phyloP scores from a whole-genome alignment of 2,113 vertebrate genomes.

The Elachura formosa region DNA sequence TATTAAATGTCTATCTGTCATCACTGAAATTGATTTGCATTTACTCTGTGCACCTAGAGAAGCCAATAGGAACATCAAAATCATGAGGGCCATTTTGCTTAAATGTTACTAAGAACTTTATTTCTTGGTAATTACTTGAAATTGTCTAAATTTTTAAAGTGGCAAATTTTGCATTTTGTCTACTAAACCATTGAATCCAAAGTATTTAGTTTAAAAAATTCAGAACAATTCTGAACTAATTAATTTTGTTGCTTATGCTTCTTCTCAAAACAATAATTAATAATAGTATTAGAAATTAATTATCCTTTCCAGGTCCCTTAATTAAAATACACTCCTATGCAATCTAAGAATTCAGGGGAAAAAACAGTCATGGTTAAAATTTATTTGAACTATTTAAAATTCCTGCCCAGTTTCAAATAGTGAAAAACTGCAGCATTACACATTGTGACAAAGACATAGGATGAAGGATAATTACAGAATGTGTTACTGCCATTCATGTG shows the following conservation, averaged over 20 bases:
- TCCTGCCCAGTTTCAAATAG: slow-evolving; percentile 37
- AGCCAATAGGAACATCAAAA: slow-evolving; percentile 14
- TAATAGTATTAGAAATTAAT: neutral
- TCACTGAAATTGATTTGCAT: slow-evolving; percentile 9
- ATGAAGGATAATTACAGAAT: slow-evolving; percentile 67
- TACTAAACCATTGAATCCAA: neutral
- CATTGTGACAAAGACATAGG: slow-evolving; percentile 38
- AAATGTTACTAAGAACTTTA: neutral
- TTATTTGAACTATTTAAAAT: slow-evolving; percentile 47
- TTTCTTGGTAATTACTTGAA: neutral
- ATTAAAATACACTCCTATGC: neutral
- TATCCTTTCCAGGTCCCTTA: neutral
- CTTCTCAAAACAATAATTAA: neutral
- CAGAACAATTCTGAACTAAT: neutral
- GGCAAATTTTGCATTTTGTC: neutral
- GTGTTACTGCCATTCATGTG: slow-evolving; percentile 56
- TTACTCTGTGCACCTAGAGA: neutral
- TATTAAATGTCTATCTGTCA: slow-evolving; percentile 41
- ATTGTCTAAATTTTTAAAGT: neutral
- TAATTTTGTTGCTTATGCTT: neutral
- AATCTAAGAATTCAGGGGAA: neutral
- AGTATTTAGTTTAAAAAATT: neutral
- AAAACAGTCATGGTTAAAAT: neutral
- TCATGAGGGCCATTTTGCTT: slow-evolving; percentile 28
- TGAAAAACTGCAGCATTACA: slow-evolving; percentile 39